phyloP scores from a whole-genome alignment of 2,113 vertebrate species.

The Columba livia region DNA sequence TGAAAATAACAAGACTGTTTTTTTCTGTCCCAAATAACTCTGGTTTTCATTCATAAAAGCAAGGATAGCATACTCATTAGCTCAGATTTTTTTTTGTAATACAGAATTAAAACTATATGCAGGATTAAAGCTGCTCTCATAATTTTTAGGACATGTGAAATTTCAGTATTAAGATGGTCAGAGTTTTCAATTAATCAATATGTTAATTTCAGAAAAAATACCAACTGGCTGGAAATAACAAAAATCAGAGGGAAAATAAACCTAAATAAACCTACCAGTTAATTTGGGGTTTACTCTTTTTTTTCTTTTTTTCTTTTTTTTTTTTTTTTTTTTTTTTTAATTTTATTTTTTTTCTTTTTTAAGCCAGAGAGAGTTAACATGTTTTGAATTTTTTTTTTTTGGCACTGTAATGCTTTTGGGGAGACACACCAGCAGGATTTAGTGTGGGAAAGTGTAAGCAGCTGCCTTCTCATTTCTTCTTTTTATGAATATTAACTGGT shows the following conservation, averaged over 20 bases:
- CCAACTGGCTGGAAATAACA: background rate
- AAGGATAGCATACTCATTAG: background rate
- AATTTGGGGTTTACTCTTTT: background rate
- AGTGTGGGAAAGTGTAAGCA: fast-evolving
- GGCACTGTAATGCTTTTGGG: background rate
- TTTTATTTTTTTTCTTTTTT: background rate
- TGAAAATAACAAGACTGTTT: background rate
- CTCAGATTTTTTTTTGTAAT: background rate
- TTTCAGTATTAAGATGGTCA: background rate
- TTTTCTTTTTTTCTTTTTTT: too few relatives aligned
- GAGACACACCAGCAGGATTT: background rate
- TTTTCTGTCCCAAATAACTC: background rate
- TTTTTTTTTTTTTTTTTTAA: background rate
- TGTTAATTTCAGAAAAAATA: background rate
- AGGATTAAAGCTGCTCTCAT: background rate
- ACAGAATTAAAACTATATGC: background rate
- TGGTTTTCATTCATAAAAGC: background rate
- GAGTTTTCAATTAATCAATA: background rate
- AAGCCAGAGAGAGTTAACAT: background rate
- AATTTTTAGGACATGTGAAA: background rate
- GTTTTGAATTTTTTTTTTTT: background rate
- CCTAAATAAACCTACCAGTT: background rate
- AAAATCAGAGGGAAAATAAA: background rate
- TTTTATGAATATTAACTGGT: background rate
- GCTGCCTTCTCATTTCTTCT: background rate